Evolutionary conservation across 2,113 vertebrate genomes (phyloP).

Genomic region (Sitta europaea): DNA sequence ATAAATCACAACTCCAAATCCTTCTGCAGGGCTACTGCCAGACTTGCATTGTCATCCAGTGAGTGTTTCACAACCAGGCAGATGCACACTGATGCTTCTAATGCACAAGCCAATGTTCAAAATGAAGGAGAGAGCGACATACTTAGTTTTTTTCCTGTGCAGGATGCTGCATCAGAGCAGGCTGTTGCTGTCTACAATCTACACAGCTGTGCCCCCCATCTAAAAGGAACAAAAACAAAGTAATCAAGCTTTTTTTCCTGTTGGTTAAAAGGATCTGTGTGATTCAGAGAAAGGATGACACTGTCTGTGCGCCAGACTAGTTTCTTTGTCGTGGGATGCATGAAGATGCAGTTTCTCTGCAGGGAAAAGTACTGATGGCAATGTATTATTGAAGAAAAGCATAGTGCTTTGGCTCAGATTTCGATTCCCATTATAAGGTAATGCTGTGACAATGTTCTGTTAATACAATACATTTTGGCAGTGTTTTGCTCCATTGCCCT

Average conservation of each 20-base stretch:
- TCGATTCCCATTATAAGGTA: not conserved
- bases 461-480: not conserved
- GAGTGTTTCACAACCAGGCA: not conserved
- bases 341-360: not conserved
- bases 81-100: not conserved
- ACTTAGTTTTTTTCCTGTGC: not conserved
- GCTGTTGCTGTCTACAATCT: not conserved
- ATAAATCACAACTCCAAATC: not conserved
- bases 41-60: not conserved
- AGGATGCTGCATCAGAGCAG: not conserved
- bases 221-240: not conserved
- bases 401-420: not conserved
- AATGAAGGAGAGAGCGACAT: not conserved
- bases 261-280: not conserved
- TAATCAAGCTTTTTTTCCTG: not conserved
- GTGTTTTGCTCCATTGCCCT: not conserved
- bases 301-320: not conserved
- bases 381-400: constrained; percentile 21
- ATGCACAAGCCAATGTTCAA: not conserved
- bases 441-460: not conserved
- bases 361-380: not conserved
- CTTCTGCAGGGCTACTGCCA: not conserved
- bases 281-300: not conserved
- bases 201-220: not conserved
- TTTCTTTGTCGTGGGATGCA: not conserved